Base-by-base conservation (phyloP, 2,113 vertebrate genomes). In the Lagopus leucura region DNA sequence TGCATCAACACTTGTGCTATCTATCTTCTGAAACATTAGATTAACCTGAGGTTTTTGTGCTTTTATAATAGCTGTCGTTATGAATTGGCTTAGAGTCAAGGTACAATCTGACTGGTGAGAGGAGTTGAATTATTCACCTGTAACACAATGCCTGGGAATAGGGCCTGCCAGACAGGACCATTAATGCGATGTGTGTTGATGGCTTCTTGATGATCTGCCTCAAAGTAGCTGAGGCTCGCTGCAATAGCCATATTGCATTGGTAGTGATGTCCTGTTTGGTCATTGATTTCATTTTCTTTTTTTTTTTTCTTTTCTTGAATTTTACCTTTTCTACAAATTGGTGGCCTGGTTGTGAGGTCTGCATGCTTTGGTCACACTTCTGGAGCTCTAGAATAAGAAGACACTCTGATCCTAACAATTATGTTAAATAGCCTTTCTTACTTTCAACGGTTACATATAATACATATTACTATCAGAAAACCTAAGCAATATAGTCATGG, bases 1-100 rank as follows among this genome's bases (percentile, higher is more conserved):
- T 94, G 71, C 76, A 81, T 88, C 76, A 84, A 27, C 25, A 20
- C 47, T 91, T 28, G 21, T 42, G 72, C 81, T 85, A 55, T 91
- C 69, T 93, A 5, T 95, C 93, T 96, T 95, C 89, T 90, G 86
- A 88, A 94, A 92, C 86, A 55, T 77, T 82, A 96, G 73, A 89
- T 95, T 95, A 95, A 91, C 86, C 82, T 94, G 72, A 95, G 86
- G 13, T 88, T 96, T 95, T 92, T 92, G 77, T 95, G 94, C 87
- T 95, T 94, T 96, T 92, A 87, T 92, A 88, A 91, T 82, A 94
- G 82, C 25, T 3, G 75, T 95, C 92, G 69, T 92, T 96, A 88
- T 83, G 91, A 93, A 96, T 94, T 96, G 93, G 73, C 92, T 80
- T 74, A n/a, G 77, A 96, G 86, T 95, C 92, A 95, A 90, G 83